Percentiles rank a stretch among this genome's conserved stretches.
Evolutionary conservation across 2,113 vertebrate species (phyloP).

Genomic region (Sphyrna mokarran): DNA sequence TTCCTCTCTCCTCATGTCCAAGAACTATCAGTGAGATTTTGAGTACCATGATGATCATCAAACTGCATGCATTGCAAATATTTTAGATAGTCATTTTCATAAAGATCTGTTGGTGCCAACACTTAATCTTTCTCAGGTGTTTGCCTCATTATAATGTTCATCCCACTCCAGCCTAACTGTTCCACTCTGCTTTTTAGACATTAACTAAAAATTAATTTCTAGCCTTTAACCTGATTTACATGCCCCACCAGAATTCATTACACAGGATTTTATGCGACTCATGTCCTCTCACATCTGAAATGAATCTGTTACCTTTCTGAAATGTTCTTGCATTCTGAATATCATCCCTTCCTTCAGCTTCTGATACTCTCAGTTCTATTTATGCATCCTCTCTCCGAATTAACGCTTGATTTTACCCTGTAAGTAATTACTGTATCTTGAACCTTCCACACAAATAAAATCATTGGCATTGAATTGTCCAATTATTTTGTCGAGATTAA

Average conservation of each 20-base stretch:
- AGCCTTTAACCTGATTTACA: constrained; percentile 4
- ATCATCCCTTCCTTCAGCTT: background rate
- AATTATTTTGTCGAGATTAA: background rate
- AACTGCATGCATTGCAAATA: background rate
- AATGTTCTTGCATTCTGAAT: background rate
- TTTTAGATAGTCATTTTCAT: background rate
- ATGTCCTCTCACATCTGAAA: background rate
- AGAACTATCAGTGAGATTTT: background rate
- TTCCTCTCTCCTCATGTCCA: background rate
- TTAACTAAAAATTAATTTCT: background rate
- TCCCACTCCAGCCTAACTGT: background rate
- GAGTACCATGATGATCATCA: background rate
- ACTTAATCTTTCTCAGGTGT: background rate
- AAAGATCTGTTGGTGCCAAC: background rate
- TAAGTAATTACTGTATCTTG: background rate
- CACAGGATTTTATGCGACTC: background rate
- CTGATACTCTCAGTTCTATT: background rate
- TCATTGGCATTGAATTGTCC: background rate
- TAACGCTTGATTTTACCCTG: background rate
- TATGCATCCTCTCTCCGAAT: background rate
- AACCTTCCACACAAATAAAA: background rate
- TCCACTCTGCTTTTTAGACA: background rate
- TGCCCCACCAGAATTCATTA: background rate
- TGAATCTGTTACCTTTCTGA: background rate
- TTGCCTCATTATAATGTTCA: background rate